Evolutionary conservation across 1,140 invertebrate genomes (phyloP).

Genomic region (Tribolium madens): DNA sequence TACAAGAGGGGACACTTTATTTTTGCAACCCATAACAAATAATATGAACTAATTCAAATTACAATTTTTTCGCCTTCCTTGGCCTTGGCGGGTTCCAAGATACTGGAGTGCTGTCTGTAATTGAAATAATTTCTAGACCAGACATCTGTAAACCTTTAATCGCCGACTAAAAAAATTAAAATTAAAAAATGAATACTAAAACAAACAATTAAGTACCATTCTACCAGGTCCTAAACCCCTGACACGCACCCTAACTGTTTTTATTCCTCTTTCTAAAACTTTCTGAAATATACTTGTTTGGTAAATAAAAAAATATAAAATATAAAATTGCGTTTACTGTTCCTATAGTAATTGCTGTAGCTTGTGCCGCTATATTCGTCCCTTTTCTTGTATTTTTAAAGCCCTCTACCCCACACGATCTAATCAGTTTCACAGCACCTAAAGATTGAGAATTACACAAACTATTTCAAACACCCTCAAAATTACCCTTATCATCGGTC

Average conservation of each 20-base stretch:
- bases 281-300: conserved; percentile 71
- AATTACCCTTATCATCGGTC: conserved; percentile 75
- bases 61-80: conserved; percentile 81
- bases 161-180: conserved; percentile 75
- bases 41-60: conserved; percentile 59
- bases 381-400: conserved; percentile 96
- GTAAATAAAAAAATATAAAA: conserved; percentile 35
- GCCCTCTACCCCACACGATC: conserved; percentile 90
- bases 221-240: conserved; percentile 88
- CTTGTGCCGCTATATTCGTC: conserved; percentile 95
- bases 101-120: conserved; percentile 89
- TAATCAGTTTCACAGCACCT: conserved; percentile 72
- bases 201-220: conserved; percentile 73
- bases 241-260: conserved; percentile 80
- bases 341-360: conserved; percentile 85
- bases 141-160: conserved; percentile 93
- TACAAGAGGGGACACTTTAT: not conserved
- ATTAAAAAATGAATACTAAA: conserved; percentile 41
- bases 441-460: conserved; percentile 52
- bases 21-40: not conserved
- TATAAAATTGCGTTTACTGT: conserved; percentile 69
- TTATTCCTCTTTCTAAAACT: conserved; percentile 78
- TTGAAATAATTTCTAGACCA: conserved; percentile 88
- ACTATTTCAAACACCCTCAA: not conserved
- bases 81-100: conserved; percentile 82